phyloP scores from a whole-genome alignment of 2,797 vertebrate species.

The Sus cebifrons region DNA sequence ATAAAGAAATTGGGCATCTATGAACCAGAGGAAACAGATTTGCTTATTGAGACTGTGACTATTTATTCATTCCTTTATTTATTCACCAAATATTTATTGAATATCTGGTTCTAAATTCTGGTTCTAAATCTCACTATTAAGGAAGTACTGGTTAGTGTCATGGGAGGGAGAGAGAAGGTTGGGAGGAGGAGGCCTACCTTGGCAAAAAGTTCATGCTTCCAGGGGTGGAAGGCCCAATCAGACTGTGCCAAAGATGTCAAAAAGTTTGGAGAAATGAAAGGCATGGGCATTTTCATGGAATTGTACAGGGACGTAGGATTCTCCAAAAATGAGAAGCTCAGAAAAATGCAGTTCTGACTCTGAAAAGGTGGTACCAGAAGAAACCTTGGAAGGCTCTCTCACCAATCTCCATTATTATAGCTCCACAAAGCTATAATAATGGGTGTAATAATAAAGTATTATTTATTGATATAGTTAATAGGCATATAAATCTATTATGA shows the following conservation, averaged over 20 bases:
- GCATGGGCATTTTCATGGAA: not conserved
- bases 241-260: not conserved
- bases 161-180: not conserved
- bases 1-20: not conserved
- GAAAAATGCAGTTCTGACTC: not conserved
- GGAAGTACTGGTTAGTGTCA: not conserved
- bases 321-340: not conserved
- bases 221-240: not conserved
- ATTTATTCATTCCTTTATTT: not conserved
- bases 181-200: not conserved
- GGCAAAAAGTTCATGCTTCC: not conserved
- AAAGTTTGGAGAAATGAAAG: not conserved
- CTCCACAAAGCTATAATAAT: not conserved
- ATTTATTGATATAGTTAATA: not conserved
- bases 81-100: constrained; percentile 1
- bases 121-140: not conserved
- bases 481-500: not conserved
- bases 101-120: not conserved
- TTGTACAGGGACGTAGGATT: not conserved
- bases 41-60: constrained; percentile 23
- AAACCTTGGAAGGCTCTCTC: not conserved
- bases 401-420: not conserved
- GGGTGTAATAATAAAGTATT: not conserved
- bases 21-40: not conserved
- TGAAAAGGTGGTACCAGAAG: not conserved